These are phyloP conservation scores for Ancistrus triradiatus DNA, from an alignment of 2,113 vertebrate species.

Conservation along the genomic window DNA sequence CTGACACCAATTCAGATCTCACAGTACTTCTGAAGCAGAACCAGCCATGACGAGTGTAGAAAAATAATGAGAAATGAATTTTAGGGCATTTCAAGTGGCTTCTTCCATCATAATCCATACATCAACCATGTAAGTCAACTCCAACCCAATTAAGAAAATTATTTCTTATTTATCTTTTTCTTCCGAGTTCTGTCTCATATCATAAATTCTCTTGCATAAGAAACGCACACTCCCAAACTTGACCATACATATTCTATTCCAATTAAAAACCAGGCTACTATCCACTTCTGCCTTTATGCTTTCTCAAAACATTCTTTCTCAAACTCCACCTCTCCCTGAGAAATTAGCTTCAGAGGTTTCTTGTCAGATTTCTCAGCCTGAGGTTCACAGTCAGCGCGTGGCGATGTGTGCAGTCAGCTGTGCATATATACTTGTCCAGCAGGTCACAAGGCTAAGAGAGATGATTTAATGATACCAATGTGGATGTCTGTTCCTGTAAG, in stretches of 20 bases:
- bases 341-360: neutral
- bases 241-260: neutral
- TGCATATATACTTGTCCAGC: constrained; percentile 1
- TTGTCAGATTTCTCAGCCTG: no score
- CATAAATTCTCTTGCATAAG: neutral
- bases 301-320: neutral
- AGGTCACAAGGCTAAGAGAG: neutral
- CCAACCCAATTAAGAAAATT: no score
- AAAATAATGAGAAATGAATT: constrained; percentile 1
- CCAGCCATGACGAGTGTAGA: constrained; percentile 7
- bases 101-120: neutral
- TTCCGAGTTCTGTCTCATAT: neutral
- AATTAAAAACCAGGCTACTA: neutral
- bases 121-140: no score
- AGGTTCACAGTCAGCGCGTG: constrained; percentile 1
- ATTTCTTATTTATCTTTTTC: no score
- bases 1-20: constrained; percentile 27
- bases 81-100: neutral
- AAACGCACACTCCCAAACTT: neutral
- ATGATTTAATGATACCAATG: neutral
- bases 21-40: constrained; percentile 12
- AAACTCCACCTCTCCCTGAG: constrained; percentile 7
- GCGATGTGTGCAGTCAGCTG: constrained; percentile 20
- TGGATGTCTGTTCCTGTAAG: no score
- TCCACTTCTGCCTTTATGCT: neutral